Base-by-base conservation (phyloP, 2,888 invertebrate genomes). In the Cheilosia vernalis region DNA sequence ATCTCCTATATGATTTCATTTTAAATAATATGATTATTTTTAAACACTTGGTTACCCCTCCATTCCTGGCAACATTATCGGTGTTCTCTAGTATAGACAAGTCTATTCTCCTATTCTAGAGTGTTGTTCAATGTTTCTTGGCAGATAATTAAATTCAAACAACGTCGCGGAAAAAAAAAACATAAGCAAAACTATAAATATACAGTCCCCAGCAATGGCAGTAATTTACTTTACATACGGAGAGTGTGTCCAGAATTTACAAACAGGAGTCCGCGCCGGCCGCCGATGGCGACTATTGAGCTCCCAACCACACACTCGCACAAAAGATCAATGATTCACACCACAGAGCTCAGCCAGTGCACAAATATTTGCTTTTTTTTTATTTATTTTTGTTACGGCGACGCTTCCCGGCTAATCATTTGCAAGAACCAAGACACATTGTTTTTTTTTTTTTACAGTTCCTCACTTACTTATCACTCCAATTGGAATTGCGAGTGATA, bases 241-340 rank as follows among this genome's bases (percentile, higher is more conserved):
- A 17, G 83, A 83, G 66, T 72, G 80, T 76, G 81, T 72, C 81
- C 76, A 81, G 85, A 85, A 85, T 85, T 24, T 63, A 77, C 56
- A 85, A 85, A 33, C 76, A 85, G 76, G 44, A 77, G 47, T 47
- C 40, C 60, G 63, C 61, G 80, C 74, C 80, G 66, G 74, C 60
- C 51, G 60, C 37, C 44, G 13, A 70, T 53, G 58, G 56, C 60
- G 74, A 67, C 51, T 24, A 15, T 27, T 17, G 13, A 37, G 47
- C 27, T 61, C 49, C 56, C 5, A 27, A 66, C 44, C 15, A 27
- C 24, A 24, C 13, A 33, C 58, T 69, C 30, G 51, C 73, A 56
- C 61, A 63, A 63, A 60, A 73, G 83, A 74, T 40, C 76, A 84
- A 79, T 84, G 83, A 84, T 69, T 84, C 83, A 84, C 73, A 37